Evolutionary conservation across 1,140 invertebrate genomes (phyloP).

Genomic region (Zaprionus inermis): DNA sequence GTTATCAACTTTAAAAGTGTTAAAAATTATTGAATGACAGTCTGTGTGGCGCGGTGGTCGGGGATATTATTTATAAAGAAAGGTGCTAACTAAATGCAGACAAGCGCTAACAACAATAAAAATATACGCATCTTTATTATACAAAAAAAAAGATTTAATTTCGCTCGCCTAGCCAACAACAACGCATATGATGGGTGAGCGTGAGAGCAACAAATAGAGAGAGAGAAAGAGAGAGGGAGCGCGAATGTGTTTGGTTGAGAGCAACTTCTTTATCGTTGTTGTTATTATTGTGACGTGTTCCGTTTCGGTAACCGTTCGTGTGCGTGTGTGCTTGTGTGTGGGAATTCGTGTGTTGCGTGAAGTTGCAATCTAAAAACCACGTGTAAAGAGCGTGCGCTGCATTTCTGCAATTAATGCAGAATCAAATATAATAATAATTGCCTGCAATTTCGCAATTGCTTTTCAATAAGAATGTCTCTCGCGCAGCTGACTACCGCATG

Average conservation of each 20-base stretch:
- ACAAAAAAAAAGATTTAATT: constrained; percentile 35
- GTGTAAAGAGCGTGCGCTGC: constrained; percentile 53
- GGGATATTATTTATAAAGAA: constrained; percentile 45
- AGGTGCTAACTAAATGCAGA: constrained; percentile 51
- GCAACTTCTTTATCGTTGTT: constrained; percentile 24
- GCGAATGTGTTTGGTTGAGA: constrained; percentile 14
- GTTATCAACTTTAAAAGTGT: constrained; percentile 22
- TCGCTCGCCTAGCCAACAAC: constrained; percentile 27
- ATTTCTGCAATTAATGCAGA: constrained; percentile 2
- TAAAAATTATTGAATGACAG: constrained; percentile 30
- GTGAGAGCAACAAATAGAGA: background rate
- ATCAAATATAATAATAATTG: background rate
- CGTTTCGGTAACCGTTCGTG: constrained; percentile 45
- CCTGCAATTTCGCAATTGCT: background rate
- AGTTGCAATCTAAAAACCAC: constrained; percentile 66
- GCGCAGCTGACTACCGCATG: background rate
- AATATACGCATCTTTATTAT: constrained; percentile 33
- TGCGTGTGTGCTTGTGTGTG: constrained; percentile 39
- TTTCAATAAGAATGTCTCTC: background rate
- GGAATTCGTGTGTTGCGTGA: constrained; percentile 69
- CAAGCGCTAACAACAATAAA: constrained; percentile 39
- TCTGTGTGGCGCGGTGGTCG: constrained; percentile 6
- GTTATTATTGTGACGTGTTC: constrained; percentile 56
- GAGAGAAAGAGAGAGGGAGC: constrained; percentile 14
- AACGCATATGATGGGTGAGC: constrained; percentile 1